phyloP scores from a whole-genome alignment of 1,140 invertebrate species.

The Campoletis sonorensis region DNA sequence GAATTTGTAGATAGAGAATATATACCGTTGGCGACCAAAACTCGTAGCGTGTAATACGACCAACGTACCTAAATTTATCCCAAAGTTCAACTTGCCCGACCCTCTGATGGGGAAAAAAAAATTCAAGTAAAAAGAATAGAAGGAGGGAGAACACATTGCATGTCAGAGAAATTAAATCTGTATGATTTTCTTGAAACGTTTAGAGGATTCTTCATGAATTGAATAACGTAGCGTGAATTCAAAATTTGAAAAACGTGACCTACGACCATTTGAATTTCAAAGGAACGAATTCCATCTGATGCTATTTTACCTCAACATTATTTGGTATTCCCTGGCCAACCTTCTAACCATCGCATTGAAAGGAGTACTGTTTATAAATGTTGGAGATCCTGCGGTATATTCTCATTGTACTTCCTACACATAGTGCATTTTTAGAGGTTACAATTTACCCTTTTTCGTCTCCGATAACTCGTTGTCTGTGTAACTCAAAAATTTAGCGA shows the following conservation, averaged over 20 bases:
- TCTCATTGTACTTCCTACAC: not conserved
- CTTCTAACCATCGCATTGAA: no score
- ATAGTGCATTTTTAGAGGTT: not conserved
- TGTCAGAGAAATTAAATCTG: no score
- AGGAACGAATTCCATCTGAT: no score
- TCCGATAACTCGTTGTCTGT: conserved; percentile 26
- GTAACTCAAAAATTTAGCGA: conserved; percentile 42
- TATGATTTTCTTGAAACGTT: no score
- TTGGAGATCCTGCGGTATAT: not conserved
- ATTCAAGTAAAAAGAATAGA: no score
- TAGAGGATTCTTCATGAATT: no score
- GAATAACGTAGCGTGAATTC: no score
- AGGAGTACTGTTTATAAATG: not conserved
- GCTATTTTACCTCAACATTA: no score
- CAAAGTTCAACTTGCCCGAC: not conserved
- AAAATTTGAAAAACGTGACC: no score
- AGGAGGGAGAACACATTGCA: no score
- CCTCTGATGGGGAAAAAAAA: not conserved
- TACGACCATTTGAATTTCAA: no score
- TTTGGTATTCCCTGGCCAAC: no score
- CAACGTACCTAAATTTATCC: not conserved
- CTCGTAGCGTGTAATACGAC: not conserved
- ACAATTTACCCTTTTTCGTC: conserved; percentile 15
- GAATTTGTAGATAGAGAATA: conserved; percentile 16
- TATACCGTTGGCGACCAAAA: not conserved